phyloP scores from a whole-genome alignment of 2,888 invertebrate genomes.

The Eupsilia transversa region DNA sequence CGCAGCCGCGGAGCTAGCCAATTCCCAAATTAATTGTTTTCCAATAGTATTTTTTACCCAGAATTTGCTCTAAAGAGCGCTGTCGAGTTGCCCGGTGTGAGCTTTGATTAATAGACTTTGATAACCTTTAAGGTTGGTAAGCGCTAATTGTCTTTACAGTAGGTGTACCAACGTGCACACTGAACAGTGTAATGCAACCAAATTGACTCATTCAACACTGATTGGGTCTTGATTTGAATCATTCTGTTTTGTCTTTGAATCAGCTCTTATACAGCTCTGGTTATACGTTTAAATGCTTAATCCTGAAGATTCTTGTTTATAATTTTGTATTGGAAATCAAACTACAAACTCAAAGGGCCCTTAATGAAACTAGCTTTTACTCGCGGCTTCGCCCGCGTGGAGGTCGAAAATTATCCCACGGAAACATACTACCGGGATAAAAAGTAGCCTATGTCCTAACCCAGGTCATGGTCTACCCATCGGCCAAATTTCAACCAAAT shows the following conservation, averaged over 20 bases:
- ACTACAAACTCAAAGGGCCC: background rate
- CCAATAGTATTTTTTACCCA: slow-evolving; percentile 83
- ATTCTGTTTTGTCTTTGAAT: slow-evolving; percentile 5
- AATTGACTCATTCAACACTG: slow-evolving; percentile 32
- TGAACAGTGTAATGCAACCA: slow-evolving; percentile 20
- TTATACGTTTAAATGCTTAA: background rate
- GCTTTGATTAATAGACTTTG: slow-evolving; percentile 51
- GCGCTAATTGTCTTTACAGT: slow-evolving; percentile 1
- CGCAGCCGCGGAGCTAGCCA: slow-evolving; percentile 73
- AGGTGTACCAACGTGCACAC: slow-evolving; percentile 6
- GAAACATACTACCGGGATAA: no score
- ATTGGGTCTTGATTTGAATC: slow-evolving; percentile 23
- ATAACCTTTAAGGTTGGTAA: slow-evolving; percentile 16
- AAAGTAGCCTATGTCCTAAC: no score
- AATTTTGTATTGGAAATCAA: background rate
- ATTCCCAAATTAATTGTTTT: slow-evolving; percentile 88
- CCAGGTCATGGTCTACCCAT: no score
- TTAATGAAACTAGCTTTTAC: background rate
- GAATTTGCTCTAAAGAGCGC: slow-evolving; percentile 72
- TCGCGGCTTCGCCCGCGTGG: no score
- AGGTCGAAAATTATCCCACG: no score
- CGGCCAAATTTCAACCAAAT: no score
- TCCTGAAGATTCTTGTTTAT: background rate
- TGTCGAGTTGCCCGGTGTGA: slow-evolving; percentile 44
- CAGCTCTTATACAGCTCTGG: background rate